Evolutionary conservation across 2,888 invertebrate genomes (phyloP).

Genomic region (Dugesia japonica): DNA sequence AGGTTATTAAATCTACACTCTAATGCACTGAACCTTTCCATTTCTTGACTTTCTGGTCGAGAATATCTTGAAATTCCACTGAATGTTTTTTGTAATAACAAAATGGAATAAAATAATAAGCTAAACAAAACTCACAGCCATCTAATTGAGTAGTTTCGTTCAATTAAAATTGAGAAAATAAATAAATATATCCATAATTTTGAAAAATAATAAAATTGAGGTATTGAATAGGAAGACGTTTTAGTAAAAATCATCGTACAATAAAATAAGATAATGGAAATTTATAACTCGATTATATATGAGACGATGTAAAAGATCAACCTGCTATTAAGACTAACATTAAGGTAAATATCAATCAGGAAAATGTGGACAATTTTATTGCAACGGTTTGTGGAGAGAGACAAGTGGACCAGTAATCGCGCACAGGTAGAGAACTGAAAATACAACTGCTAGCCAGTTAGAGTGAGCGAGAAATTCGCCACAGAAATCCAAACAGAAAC

Average conservation of each 20-base stretch:
- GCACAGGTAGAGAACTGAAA: conserved; percentile 8
- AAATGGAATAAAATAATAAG: neutral
- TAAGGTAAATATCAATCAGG: conserved; percentile 6
- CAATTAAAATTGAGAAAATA: neutral
- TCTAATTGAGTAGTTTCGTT: neutral
- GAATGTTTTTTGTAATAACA: neutral
- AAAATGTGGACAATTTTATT: conserved; percentile 20
- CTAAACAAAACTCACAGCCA: neutral
- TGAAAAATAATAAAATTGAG: neutral
- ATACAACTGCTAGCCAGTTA: conserved; percentile 2
- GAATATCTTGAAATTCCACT: conserved; percentile 24
- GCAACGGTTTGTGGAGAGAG: conserved; percentile 8
- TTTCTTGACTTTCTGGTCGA: neutral
- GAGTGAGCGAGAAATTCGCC: conserved; percentile 20
- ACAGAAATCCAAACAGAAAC: conserved; percentile 16
- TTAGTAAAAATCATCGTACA: neutral
- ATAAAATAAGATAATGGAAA: conserved; percentile 1
- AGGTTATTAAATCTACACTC: conserved; percentile 15
- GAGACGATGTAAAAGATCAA: conserved; percentile 5
- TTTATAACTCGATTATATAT: neutral
- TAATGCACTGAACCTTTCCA: conserved; percentile 1
- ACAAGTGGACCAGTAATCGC: conserved; percentile 16
- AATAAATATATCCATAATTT: neutral
- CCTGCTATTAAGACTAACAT: conserved; percentile 9
- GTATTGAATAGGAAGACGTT: neutral